Base-by-base conservation (phyloP, 2,888 invertebrate species). In the Rambutsinella grinnellia region DNA sequence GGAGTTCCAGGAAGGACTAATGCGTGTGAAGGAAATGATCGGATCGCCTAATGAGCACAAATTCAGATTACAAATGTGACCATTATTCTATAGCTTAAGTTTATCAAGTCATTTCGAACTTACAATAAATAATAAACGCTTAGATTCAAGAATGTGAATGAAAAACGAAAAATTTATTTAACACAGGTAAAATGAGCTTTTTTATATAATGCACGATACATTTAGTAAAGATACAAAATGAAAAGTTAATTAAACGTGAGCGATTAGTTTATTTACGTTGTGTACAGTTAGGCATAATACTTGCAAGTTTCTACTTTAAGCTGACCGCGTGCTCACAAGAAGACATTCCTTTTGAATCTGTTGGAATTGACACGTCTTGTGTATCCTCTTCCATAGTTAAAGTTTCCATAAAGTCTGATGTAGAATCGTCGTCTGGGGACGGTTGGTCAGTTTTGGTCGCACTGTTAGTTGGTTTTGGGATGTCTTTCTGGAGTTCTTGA, bases 1-100 rank as follows among this genome's bases (percentile, higher is more conserved):
- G 15, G 84, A 85, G 68, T 85, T 84, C 71, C 36, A 76, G 44
- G 62, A 80, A 27, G 85, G 84, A n/a, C 69, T 84, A 10, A n/a
- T 75, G 15, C 53, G 68, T 27, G 58, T 58, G 17, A 27, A 56
- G 5, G 58, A 68, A 28, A 68, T 68, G 68, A 3, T 28, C 0
- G 58, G 51, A 26, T 58, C 68, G 1, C 58, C 58, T 2, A 58
- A 15, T 1, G 63, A 56, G 13, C 62, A 71, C 36, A 54, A 19
- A 0, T 69, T 69, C 21, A 62, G 21, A 19, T n/a, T n/a, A n/a
- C n/a, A n/a, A n/a, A n/a, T n/a, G n/a, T n/a, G n/a, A n/a, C n/a
- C n/a, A n/a, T n/a, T n/a, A n/a, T n/a, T n/a, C n/a, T n/a, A n/a
- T n/a, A n/a, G n/a, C n/a, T n/a, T n/a, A n/a, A n/a, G n/a, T n/a